Percentiles rank a stretch among this genome's conserved stretches.
Evolutionary conservation across 92 coral and sea anemone species (phyloP).

Genomic region (Porites evermanni): DNA sequence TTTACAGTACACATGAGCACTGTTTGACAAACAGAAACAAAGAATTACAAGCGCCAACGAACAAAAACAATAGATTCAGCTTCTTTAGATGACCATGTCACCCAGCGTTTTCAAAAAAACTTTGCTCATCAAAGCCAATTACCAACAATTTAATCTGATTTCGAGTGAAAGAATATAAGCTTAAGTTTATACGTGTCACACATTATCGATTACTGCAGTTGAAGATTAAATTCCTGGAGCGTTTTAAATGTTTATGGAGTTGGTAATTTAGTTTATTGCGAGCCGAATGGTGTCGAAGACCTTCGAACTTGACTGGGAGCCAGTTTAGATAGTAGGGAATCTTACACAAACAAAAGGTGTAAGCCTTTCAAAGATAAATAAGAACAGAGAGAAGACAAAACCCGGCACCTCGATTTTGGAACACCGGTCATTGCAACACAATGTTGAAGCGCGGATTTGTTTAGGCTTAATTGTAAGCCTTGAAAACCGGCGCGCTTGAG

Average conservation of each 20-base stretch:
- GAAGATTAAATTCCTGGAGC: background rate
- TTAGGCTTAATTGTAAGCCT: background rate
- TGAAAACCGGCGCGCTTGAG: background rate
- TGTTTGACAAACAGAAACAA: conserved; percentile 36
- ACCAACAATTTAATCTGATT: conserved; percentile 6
- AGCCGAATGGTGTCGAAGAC: conserved; percentile 17
- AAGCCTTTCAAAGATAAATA: background rate
- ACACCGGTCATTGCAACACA: background rate
- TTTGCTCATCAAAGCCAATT: conserved; percentile 13
- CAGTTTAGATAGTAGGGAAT: background rate
- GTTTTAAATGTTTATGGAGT: background rate
- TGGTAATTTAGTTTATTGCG: background rate
- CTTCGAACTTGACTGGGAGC: background rate
- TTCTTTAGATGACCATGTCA: background rate
- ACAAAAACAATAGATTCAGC: conserved; percentile 13
- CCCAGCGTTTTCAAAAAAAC: background rate
- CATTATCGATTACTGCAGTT: background rate
- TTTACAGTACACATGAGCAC: background rate
- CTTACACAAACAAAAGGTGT: conserved; percentile 5
- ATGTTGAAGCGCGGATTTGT: background rate
- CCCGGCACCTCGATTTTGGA: background rate
- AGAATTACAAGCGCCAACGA: conserved; percentile 1
- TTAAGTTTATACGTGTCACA: background rate
- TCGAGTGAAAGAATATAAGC: background rate
- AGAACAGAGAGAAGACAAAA: background rate